phyloP scores from a whole-genome alignment of 2,113 vertebrate genomes.

The Eretmochelys imbricata region DNA sequence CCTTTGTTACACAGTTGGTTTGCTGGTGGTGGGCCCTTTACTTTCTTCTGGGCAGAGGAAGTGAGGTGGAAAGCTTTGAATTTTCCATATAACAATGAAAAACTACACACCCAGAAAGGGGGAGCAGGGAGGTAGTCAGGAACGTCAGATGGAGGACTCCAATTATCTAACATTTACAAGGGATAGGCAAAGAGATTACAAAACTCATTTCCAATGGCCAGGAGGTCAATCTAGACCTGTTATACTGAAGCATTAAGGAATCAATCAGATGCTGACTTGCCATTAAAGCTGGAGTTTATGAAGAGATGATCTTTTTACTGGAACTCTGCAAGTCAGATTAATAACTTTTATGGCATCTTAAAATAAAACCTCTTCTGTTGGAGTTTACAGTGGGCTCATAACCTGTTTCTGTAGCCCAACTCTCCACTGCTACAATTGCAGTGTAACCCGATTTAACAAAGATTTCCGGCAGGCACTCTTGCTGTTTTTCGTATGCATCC shows the following conservation, averaged over 20 bases:
- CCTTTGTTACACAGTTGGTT: background rate
- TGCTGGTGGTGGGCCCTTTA: background rate
- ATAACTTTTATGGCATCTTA: background rate
- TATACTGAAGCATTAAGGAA: background rate
- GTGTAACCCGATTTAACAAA: background rate
- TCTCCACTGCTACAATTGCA: background rate
- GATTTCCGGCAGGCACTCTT: background rate
- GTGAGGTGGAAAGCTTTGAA: background rate
- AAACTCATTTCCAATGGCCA: background rate
- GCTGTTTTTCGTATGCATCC: background rate
- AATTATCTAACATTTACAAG: background rate
- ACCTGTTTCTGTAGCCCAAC: background rate
- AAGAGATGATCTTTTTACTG: background rate
- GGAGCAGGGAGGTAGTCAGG: background rate
- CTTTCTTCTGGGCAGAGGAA: background rate
- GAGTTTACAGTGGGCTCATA: background rate
- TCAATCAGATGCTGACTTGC: background rate
- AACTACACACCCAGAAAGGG: background rate
- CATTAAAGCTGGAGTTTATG: background rate
- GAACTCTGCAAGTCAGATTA: background rate
- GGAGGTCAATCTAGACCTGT: background rate
- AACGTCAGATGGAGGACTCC: too few species aligned
- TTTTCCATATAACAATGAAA: background rate
- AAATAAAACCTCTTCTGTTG: background rate
- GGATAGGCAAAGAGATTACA: background rate